Base-by-base conservation (phyloP, 1,140 invertebrate genomes). In the Dendroctonus ponderosae region DNA sequence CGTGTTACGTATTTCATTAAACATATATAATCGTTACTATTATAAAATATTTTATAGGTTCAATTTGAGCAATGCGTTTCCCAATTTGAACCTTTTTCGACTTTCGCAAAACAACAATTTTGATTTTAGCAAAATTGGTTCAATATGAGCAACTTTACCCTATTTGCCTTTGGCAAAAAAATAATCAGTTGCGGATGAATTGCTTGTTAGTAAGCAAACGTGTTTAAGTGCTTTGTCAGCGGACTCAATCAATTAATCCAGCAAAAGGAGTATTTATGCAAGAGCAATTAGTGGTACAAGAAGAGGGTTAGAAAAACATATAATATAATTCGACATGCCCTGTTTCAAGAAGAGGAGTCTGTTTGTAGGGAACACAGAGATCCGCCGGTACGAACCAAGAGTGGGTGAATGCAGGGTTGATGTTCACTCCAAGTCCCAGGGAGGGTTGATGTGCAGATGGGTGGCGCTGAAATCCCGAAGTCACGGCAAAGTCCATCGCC, bases 301-400 rank as follows among this genome's bases (percentile, higher is more conserved):
- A 64, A 9, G 53, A 41, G 12, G 8, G 39, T 40, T 50, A 58
- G 14, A 67, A 67, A 67, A 67, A 48, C 48, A 67, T 63, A 63
- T 62, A 74, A 72, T 67, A 73, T 68, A 73, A 78, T 75, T 87
- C 85, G 82, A 89, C 91, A 90, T 91, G 90, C 91, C 91, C 91
- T 86, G 90, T 90, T 86, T 92, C 90, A 83, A 92, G 88, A 84
- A 91, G 88, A 85, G 89, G 88, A 82, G 83, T 84, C 84, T 87
- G 87, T 86, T 88, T 91, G 83, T 89, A 90, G 82, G 88, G 86
- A 81, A 89, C 87, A 88, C 90, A 92, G 80, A 92, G 86, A 85
- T 93, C 90, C 85, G 90, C 88, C 85, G 90, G 90, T 89, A 92
- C 90, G 85, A 93, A 92, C 91, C 91, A 93, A 82, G 91, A 93